Conservation (phyloP, 2,888 invertebrate species). For the Macrosoma leucophasiata region DNA sequence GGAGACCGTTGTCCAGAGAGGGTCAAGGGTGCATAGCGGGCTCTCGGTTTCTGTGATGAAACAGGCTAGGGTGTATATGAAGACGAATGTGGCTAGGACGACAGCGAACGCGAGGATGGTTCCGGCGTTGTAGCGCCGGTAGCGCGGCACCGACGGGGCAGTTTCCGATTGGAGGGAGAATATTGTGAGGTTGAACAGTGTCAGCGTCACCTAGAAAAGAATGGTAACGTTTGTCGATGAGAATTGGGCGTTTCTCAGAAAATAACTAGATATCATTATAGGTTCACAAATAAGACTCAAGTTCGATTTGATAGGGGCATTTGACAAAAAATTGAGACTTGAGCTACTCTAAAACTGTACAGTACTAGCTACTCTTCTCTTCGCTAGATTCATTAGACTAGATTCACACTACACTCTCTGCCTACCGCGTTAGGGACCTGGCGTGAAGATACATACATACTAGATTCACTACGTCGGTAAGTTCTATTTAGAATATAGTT, state of each 20-base stretch:
- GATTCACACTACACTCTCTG: too few species aligned
- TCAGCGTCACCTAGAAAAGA: slow-evolving; percentile 45
- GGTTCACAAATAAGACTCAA: too few species aligned
- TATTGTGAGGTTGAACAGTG: slow-evolving; percentile 45
- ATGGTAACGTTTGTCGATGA: slow-evolving; percentile 3
- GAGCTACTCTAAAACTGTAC: too few species aligned
- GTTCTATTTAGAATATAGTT: neutral
- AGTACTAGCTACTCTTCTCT: too few species aligned
- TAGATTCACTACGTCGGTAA: too few species aligned
- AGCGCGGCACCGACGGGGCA: slow-evolving; percentile 32
- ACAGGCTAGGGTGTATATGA: slow-evolving; percentile 42
- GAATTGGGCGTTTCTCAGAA: neutral
- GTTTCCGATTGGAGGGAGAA: slow-evolving; percentile 54
- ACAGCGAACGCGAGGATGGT: slow-evolving; percentile 46
- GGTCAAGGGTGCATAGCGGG: slow-evolving; percentile 49
- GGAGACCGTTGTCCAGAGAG: slow-evolving; percentile 42
- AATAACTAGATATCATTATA: too few species aligned
- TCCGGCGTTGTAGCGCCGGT: slow-evolving; percentile 32
- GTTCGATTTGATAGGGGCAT: too few species aligned
- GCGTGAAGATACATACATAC: neutral
- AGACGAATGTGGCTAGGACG: slow-evolving; percentile 34
- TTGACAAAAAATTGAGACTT: too few species aligned
- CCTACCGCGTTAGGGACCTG: neutral
- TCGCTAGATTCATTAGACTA: too few species aligned
- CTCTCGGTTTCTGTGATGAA: slow-evolving; percentile 63